Evolutionary conservation across 1,140 invertebrate genomes (phyloP), one percentile per base, ranked within the genome.

Genomic region (Diploscapter pachys): DNA sequence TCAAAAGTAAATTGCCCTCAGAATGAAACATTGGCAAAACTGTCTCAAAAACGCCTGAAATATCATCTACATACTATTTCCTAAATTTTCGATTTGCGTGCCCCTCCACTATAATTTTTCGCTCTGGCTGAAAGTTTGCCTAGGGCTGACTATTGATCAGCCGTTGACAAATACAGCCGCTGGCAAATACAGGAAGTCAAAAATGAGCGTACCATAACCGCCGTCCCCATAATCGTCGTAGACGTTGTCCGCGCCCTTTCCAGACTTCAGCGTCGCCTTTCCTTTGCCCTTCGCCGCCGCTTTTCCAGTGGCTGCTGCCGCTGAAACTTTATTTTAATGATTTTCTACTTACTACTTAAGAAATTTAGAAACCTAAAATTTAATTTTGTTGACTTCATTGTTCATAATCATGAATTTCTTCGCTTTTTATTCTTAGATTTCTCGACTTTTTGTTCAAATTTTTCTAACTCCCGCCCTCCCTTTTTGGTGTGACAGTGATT

Each of bases 141-240:
- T 31, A 31, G 31, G 31, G 31, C 31, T 31, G 31, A 31, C 31
- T 31, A 31, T 31, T 31, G 31, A 31, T 31, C 31, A 31, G 31
- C 31, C 31, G 31, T 31, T 31, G 31, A 31, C 31, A 31, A 31
- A 31, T 31, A 31, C 31, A 31, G 31, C 31, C 31, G 31, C 1
- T 31, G 31, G 31, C n/a, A 8, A 50, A 66, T 51, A 50, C 56
- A 51, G 65, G 55, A 67, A 57, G 54, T 53, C 67, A 59, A 11
- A 56, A 73, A 49, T 72, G 52, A 11, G 56, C 62, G 48, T 52
- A 71, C 51, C 57, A 51, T 48, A 53, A 52, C 4, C 4, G 31
- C 31, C 73, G 13, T 53, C 72, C 55, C 72, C 73, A 51, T 68
- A 74, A 51, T 74, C 73, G 51, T 76, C 75, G 55, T 66, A 76